Percentiles rank a stretch among this genome's conserved stretches.
phyloP scores from a whole-genome alignment of 2,113 vertebrate genomes.

The Xyrauchen texanus region DNA sequence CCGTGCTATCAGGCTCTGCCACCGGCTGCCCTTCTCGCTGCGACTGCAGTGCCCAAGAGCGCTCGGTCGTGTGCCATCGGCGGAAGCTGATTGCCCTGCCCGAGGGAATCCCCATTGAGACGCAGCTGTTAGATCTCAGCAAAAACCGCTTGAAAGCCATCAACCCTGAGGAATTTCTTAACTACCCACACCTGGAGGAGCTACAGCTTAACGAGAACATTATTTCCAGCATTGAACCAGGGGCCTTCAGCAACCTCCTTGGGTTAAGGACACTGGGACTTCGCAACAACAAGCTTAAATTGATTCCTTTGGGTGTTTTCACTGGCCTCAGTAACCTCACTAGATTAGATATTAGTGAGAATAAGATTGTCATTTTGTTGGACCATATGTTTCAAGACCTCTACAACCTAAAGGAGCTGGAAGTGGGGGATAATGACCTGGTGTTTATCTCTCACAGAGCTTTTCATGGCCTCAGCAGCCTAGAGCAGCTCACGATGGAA shows the following conservation, averaged over 20 bases:
- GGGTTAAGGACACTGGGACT: slow-evolving; percentile 92
- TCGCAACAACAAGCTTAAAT: slow-evolving; percentile 93
- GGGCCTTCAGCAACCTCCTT: slow-evolving; percentile 93
- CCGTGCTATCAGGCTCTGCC: slow-evolving; percentile 92
- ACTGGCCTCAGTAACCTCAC: slow-evolving; percentile 96
- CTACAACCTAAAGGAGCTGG: slow-evolving; percentile 92
- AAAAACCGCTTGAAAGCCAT: slow-evolving; percentile 95
- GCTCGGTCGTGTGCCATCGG: slow-evolving; percentile 92
- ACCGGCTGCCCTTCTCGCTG: slow-evolving; percentile 94
- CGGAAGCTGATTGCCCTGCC: slow-evolving; percentile 87
- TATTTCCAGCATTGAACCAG: slow-evolving; percentile 91
- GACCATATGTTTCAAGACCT: slow-evolving; percentile 99
- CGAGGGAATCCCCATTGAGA: slow-evolving; percentile 94
- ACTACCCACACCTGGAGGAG: slow-evolving; percentile 93
- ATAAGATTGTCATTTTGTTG: slow-evolving; percentile 97
- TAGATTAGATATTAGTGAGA: slow-evolving; percentile 96
- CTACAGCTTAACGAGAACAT: slow-evolving; percentile 95
- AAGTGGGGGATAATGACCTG: slow-evolving; percentile 96
- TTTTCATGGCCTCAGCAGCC: slow-evolving; percentile 93
- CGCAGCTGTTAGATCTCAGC: slow-evolving; percentile 89
- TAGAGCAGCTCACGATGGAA: slow-evolving; percentile 93
- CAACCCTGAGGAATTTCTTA: slow-evolving; percentile 93
- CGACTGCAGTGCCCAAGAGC: slow-evolving; percentile 94
- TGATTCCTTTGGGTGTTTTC: slow-evolving; percentile 95
- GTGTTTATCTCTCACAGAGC: slow-evolving; percentile 96